Conservation (phyloP, 2,113 vertebrate genomes). For the Coturnix japonica region DNA sequence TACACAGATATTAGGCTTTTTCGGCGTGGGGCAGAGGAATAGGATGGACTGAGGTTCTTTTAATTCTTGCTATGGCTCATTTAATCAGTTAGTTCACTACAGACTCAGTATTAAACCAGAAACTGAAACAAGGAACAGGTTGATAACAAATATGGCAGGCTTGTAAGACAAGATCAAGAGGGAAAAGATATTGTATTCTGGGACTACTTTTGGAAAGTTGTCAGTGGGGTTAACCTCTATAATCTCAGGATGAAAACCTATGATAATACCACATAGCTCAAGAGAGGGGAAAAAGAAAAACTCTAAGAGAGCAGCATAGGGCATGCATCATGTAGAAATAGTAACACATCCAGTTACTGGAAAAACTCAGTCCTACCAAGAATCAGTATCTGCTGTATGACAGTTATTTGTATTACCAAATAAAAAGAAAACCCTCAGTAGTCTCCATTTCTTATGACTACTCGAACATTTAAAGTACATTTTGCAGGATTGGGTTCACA, state of each 20-base stretch:
- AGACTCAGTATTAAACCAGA: neutral
- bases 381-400: neutral
- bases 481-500: neutral
- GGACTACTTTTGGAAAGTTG: neutral
- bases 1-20: neutral
- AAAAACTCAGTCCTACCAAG: neutral
- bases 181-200: neutral
- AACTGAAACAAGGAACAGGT: neutral
- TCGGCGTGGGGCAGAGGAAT: neutral
- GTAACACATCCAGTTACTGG: neutral
- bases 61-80: neutral
- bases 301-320: neutral
- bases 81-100: neutral
- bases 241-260: neutral
- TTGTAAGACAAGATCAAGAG: neutral
- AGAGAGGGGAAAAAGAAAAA: neutral
- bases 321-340: neutral
- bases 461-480: neutral
- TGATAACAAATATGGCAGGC: neutral
- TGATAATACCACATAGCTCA: neutral
- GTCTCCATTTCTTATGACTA: neutral
- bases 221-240: neutral
- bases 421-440: neutral
- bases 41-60: no score
- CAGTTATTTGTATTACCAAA: neutral